Percentiles rank a stretch among this genome's conserved stretches.
phyloP scores from a whole-genome alignment of 2,888 invertebrate species.

The Dinocampus coccinellae region DNA sequence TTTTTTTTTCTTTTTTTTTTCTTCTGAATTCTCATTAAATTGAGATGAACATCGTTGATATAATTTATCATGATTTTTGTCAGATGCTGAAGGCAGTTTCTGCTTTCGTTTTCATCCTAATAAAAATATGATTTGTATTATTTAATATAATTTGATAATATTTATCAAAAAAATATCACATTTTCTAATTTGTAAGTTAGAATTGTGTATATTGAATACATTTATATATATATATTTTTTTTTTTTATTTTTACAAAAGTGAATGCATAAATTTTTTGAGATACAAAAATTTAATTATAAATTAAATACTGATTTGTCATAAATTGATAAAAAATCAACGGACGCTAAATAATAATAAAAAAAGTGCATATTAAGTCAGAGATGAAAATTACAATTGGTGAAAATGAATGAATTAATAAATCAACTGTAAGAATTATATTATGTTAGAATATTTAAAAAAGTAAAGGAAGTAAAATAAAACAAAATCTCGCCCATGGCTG shows the following conservation, averaged over 20 bases:
- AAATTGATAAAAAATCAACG: not conserved
- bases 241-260: not conserved
- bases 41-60: slow-evolving; percentile 27
- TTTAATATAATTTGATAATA: slow-evolving; percentile 33
- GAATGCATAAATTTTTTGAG: not conserved
- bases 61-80: slow-evolving; percentile 21
- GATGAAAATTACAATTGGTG: not conserved
- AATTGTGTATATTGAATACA: not conserved
- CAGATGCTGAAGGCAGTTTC: too few relatives aligned
- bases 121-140: not conserved
- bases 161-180: slow-evolving; percentile 47
- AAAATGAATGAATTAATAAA: slow-evolving; percentile 10
- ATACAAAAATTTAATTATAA: not conserved
- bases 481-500: slow-evolving; percentile 36
- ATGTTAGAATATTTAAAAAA: not conserved
- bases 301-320: not conserved
- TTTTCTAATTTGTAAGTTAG: slow-evolving; percentile 37
- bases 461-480: not conserved
- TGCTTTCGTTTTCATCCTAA: slow-evolving; percentile 19
- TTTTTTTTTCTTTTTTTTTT: too few relatives aligned
- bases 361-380: slow-evolving; percentile 20
- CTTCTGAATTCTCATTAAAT: not conserved
- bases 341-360: not conserved
- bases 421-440: slow-evolving; percentile 11
- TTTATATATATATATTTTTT: too few relatives aligned